A percentile compares a stretch with the other conserved stretches of the same genome.
These are phyloP conservation scores for Furnarius figulus DNA, from an alignment of 2,113 vertebrate genomes.

Conservation along the genomic window DNA sequence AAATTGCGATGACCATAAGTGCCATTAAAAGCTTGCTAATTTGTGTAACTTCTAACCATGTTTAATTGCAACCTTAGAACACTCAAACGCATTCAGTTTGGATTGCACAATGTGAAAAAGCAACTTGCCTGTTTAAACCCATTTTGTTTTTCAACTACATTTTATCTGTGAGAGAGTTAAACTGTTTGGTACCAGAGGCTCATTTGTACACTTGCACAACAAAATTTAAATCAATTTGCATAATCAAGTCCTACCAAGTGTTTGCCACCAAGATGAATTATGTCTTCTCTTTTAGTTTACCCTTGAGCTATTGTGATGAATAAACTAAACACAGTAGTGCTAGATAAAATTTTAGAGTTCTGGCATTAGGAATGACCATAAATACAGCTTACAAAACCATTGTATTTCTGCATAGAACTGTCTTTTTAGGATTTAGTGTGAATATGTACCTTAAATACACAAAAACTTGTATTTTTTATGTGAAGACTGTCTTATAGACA, in stretches of 20 bases:
- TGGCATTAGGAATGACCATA: neutral
- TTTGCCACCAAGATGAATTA: slow-evolving; percentile 49
- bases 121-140: slow-evolving; percentile 14
- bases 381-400: neutral
- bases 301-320: slow-evolving; percentile 25
- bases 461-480: neutral
- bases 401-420: neutral
- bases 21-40: slow-evolving; percentile 52
- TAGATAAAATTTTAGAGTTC: neutral
- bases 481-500: neutral
- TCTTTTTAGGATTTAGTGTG: neutral
- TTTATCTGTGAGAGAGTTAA: slow-evolving; percentile 29
- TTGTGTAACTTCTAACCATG: slow-evolving; percentile 51
- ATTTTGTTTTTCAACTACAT: slow-evolving; percentile 40
- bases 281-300: neutral
- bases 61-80: slow-evolving; percentile 53
- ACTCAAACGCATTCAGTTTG: slow-evolving; percentile 1
- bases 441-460: neutral
- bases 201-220: slow-evolving; percentile 47
- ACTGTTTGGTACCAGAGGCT: slow-evolving; percentile 6
- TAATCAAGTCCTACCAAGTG: slow-evolving; percentile 55
- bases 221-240: slow-evolving; percentile 61
- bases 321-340: neutral
- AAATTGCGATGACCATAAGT: slow-evolving; percentile 55
- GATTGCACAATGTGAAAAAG: neutral